phyloP scores from a whole-genome alignment of 2,797 vertebrate species.

The Danio kyathit region DNA sequence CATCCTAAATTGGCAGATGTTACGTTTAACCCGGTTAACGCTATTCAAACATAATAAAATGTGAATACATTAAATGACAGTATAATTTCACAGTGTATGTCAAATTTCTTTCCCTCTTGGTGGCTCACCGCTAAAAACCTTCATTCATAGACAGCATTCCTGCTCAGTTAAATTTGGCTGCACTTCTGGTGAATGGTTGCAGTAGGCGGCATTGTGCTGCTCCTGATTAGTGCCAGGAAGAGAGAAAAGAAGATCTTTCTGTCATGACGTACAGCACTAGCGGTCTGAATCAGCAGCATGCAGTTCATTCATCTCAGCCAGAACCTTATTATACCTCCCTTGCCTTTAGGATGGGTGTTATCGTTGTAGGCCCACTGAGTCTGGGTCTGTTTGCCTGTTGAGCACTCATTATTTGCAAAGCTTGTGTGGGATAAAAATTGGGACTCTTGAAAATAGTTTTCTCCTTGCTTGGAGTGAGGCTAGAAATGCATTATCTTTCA shows the following conservation, averaged over 20 bases:
- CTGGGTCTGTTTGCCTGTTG: slow-evolving; percentile 2
- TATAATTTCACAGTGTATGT: not conserved
- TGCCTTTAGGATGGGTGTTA: slow-evolving; percentile 8
- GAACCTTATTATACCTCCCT: slow-evolving; percentile 39
- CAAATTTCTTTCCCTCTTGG: not conserved
- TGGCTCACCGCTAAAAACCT: not conserved
- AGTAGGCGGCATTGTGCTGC: slow-evolving; percentile 38
- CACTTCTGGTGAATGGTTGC: not conserved
- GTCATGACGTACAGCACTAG: slow-evolving; percentile 9
- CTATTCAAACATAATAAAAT: not conserved
- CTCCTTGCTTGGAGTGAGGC: not conserved
- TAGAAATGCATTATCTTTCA: not conserved
- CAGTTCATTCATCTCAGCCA: slow-evolving; percentile 40
- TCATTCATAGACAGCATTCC: not conserved
- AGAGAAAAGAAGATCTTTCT: slow-evolving; percentile 15
- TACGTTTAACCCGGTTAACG: not conserved
- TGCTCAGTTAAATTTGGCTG: not conserved
- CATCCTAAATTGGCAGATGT: not conserved
- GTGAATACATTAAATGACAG: not conserved
- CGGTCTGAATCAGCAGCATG: not conserved
- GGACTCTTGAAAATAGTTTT: slow-evolving; percentile 3
- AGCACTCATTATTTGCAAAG: slow-evolving; percentile 35
- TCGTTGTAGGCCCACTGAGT: not conserved
- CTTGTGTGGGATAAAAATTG: not conserved
- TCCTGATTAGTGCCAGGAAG: slow-evolving; percentile 7